Evolutionary conservation across 1,140 invertebrate species (phyloP).

Genomic region (Pseudoatta argentina): DNA sequence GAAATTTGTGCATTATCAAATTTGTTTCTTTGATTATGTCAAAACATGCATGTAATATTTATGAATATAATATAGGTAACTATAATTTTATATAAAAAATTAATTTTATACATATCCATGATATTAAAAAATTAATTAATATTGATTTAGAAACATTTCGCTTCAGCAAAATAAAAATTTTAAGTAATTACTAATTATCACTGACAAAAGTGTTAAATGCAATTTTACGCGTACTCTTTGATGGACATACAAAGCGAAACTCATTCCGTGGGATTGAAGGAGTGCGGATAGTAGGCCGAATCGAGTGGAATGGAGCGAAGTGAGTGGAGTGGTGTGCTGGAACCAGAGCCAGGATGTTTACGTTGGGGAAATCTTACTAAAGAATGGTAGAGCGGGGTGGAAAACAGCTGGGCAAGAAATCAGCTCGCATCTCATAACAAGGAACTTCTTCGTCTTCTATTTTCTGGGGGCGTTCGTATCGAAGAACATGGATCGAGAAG

Average conservation of each 20-base stretch:
- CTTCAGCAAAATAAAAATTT: neutral
- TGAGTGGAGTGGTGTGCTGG: conserved; percentile 67
- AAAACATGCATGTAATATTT: neutral
- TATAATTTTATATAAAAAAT: neutral
- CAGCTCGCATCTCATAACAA: conserved; percentile 76
- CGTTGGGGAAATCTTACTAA: conserved; percentile 79
- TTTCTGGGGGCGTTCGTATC: conserved; percentile 26
- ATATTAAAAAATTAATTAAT: neutral
- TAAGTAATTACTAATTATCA: conserved; percentile 5
- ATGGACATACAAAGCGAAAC: conserved; percentile 60
- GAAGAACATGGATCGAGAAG: conserved; percentile 32
- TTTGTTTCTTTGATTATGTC: neutral
- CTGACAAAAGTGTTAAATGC: neutral
- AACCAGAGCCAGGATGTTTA: conserved; percentile 73
- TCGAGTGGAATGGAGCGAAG: conserved; percentile 63
- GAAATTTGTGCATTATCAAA: neutral
- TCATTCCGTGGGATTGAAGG: conserved; percentile 66
- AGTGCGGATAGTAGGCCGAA: conserved; percentile 56
- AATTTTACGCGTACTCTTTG: conserved; percentile 64
- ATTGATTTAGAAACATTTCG: neutral
- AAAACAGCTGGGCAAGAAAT: conserved; percentile 68
- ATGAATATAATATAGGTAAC: neutral
- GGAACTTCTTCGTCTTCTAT: conserved; percentile 55
- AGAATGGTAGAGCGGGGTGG: conserved; percentile 67
- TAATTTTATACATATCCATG: neutral